Conservation (phyloP, 2,797 vertebrate genomes). For the Moxostoma hubbsi region DNA sequence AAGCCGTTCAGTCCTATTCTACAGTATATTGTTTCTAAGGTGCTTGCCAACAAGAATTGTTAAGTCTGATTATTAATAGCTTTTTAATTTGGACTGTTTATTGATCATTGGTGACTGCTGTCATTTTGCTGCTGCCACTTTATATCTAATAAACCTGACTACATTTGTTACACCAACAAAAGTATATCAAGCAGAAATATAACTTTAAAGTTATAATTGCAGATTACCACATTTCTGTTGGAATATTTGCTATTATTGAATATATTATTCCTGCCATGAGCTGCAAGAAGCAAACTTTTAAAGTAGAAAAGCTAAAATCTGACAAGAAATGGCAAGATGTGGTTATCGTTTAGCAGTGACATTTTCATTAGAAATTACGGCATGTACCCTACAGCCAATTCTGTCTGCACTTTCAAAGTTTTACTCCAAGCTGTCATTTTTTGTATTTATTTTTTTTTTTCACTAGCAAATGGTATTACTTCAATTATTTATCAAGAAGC, state of each 20-base stretch:
- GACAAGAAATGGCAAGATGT: background rate
- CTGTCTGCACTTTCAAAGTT: constrained; percentile 15
- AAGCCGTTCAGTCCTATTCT: too few relatives aligned
- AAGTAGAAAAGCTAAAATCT: background rate
- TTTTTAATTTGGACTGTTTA: too few relatives aligned
- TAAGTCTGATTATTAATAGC: too few relatives aligned
- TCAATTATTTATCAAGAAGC: constrained; percentile 18
- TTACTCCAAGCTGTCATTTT: constrained; percentile 5
- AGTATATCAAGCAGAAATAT: too few relatives aligned
- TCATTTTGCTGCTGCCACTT: too few relatives aligned
- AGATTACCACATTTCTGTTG: background rate
- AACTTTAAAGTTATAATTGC: too few relatives aligned
- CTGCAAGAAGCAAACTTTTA: background rate
- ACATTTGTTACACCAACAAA: too few relatives aligned
- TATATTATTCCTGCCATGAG: background rate
- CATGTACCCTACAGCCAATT: background rate
- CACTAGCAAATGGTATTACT: background rate
- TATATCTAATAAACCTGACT: too few relatives aligned
- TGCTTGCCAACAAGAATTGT: too few relatives aligned
- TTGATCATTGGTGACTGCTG: too few relatives aligned
- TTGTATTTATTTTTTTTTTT: background rate
- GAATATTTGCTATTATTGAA: background rate
- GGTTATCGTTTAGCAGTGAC: constrained; percentile 7
- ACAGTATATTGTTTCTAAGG: too few relatives aligned
- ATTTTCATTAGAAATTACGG: constrained; percentile 19